phyloP scores from a whole-genome alignment of 1,140 invertebrate species.

The Temnothorax longispinosus region DNA sequence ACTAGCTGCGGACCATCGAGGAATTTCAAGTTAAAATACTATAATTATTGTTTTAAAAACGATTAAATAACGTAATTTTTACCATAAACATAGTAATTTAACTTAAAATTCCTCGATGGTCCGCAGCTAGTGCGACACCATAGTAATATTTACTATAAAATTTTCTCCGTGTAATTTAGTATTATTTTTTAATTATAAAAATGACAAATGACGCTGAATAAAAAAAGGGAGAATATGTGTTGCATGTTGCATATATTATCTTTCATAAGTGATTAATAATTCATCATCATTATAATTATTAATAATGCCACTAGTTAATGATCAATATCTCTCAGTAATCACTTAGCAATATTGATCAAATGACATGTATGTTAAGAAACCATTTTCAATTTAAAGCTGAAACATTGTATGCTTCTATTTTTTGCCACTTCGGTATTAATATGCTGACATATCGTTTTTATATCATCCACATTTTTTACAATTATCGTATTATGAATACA shows the following conservation, averaged over 20 bases:
- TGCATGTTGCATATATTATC: background rate
- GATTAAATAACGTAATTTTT: too few relatives aligned
- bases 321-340: background rate
- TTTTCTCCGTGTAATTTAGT: too few relatives aligned
- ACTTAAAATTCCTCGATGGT: too few relatives aligned
- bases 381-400: constrained; percentile 27
- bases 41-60: too few relatives aligned
- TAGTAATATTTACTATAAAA: too few relatives aligned
- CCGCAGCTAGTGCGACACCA: too few relatives aligned
- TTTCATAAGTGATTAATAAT: background rate
- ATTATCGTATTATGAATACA: background rate
- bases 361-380: background rate
- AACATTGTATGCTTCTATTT: background rate
- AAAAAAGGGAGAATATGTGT: background rate
- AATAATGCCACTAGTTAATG: background rate
- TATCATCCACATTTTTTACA: background rate
- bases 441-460: background rate
- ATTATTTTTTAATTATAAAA: background rate
- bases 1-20: too few relatives aligned
- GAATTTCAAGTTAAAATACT: too few relatives aligned
- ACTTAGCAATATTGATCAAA: constrained; percentile 17
- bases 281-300: constrained; percentile 16
- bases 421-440: background rate
- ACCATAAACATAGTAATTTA: too few relatives aligned
- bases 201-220: background rate